Evolutionary conservation across 2,113 vertebrate genomes (phyloP).

Genomic region (Elephas maximus): DNA sequence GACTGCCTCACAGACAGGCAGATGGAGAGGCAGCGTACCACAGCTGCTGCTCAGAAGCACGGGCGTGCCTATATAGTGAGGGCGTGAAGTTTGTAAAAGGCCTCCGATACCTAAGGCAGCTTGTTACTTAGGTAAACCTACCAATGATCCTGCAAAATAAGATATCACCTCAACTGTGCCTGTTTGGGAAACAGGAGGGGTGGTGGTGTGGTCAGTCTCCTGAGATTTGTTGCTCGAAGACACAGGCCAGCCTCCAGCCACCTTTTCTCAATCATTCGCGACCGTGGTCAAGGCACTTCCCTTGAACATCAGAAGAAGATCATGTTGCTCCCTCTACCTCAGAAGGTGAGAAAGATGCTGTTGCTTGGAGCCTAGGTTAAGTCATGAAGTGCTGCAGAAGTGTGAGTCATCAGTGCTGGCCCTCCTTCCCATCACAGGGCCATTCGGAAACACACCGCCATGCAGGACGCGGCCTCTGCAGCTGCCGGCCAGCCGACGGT

Average conservation of each 20-base stretch:
- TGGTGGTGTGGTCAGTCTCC: neutral
- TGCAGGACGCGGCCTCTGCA: neutral
- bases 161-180: neutral
- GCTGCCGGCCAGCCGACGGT: neutral
- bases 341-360: neutral
- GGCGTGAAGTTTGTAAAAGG: neutral
- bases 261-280: neutral
- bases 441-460: neutral
- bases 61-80: no score
- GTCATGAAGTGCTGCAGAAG: neutral
- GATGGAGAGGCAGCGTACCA: neutral
- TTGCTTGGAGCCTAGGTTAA: no score
- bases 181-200: neutral
- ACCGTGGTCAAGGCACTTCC: neutral
- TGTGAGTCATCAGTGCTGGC: fast-evolving
- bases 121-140: neutral
- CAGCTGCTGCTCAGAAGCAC: no score
- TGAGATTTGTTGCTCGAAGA: neutral
- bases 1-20: neutral
- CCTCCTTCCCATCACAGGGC: neutral
- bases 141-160: neutral
- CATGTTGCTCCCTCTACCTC: neutral
- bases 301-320: neutral
- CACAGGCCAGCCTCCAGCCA: neutral
- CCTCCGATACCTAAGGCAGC: neutral